Evolutionary conservation across 2,888 invertebrate species (phyloP).

Genomic region (Stegana nigrithorax): DNA sequence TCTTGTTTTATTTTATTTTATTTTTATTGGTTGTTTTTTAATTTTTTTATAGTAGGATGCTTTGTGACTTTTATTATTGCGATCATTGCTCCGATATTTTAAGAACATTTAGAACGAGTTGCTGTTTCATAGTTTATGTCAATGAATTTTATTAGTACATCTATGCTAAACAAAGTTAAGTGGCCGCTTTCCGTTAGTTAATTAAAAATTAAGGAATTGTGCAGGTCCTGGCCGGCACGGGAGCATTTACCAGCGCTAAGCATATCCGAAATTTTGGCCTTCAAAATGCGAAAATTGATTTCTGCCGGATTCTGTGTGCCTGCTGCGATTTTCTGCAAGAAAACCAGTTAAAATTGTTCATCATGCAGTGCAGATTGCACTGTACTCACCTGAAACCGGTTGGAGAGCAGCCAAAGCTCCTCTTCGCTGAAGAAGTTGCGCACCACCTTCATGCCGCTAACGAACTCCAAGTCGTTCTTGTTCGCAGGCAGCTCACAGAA

Average conservation of each 20-base stretch:
- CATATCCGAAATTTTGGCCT: conserved; percentile 30
- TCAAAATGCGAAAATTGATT: conserved; percentile 46
- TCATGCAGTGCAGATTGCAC: background rate
- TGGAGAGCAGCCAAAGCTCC: conserved; percentile 76
- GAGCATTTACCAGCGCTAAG: conserved; percentile 13
- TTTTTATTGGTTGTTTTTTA: too few relatives aligned
- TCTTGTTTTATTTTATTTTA: too few relatives aligned
- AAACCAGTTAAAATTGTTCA: background rate
- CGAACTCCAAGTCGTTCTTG: conserved; percentile 75
- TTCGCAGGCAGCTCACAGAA: conserved; percentile 72
- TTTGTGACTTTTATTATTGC: too few relatives aligned
- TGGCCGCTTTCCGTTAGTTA: background rate
- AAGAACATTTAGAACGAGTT: too few relatives aligned
- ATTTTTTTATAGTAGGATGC: too few relatives aligned
- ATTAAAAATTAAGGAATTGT: conserved; percentile 31
- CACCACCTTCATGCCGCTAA: conserved; percentile 78
- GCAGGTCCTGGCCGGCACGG: conserved; percentile 20
- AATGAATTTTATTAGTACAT: too few relatives aligned
- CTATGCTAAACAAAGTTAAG: too few relatives aligned
- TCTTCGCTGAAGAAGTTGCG: conserved; percentile 71
- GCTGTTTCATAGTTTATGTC: too few relatives aligned
- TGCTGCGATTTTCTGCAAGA: conserved; percentile 71
- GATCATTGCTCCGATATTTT: too few relatives aligned
- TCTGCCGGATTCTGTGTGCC: conserved; percentile 70
- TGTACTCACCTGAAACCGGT: conserved; percentile 72